Evolutionary conservation across 2,888 invertebrate species (phyloP).

Genomic region (Cheilosia urbana): DNA sequence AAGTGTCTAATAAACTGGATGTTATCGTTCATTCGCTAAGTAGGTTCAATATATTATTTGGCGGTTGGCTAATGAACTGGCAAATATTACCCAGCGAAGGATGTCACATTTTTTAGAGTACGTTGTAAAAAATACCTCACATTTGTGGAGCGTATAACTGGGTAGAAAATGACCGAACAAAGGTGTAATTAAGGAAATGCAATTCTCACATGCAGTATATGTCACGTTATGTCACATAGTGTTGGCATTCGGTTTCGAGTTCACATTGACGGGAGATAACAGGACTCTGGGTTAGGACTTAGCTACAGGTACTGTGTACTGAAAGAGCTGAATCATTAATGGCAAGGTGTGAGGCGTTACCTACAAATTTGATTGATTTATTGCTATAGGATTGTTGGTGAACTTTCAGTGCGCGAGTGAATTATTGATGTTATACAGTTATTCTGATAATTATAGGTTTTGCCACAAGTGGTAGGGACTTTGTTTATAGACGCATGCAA

Average conservation of each 20-base stretch:
- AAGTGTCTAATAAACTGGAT: constrained; percentile 50
- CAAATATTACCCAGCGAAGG: constrained; percentile 27
- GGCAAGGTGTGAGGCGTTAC: too few relatives aligned
- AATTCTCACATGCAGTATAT: constrained; percentile 33
- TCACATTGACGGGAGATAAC: constrained; percentile 17
- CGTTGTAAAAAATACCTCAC: neutral
- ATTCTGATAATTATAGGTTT: too few relatives aligned
- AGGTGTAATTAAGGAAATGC: constrained; percentile 53
- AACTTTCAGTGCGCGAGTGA: too few relatives aligned
- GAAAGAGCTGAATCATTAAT: too few relatives aligned
- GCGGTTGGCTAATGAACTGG: constrained; percentile 11
- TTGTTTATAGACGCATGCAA: too few relatives aligned
- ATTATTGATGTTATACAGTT: too few relatives aligned
- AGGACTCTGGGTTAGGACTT: constrained; percentile 4
- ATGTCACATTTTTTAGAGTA: neutral
- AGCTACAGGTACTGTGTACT: too few relatives aligned
- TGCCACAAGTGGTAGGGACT: too few relatives aligned
- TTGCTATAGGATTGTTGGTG: too few relatives aligned
- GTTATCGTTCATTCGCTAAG: neutral
- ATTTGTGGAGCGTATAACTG: neutral
- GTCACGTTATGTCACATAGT: constrained; percentile 17
- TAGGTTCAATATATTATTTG: neutral
- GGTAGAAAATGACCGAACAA: constrained; percentile 54
- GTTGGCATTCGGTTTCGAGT: constrained; percentile 19
- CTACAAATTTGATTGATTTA: too few relatives aligned